Percentiles rank a stretch among this genome's conserved stretches.
phyloP scores from a whole-genome alignment of 1,140 invertebrate species.

The Drosophila nikananu region DNA sequence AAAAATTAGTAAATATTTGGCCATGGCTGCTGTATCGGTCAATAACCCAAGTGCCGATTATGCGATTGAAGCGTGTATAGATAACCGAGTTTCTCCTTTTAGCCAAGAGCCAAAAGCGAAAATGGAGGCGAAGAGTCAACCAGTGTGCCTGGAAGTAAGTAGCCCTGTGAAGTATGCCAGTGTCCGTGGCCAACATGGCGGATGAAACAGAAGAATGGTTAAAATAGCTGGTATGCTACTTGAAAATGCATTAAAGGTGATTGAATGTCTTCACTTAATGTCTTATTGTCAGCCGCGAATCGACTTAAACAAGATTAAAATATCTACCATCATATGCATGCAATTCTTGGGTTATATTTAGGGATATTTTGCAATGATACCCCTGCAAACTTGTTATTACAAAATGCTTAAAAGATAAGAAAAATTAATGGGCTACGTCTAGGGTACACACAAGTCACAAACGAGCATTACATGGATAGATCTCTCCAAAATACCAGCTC shows the following conservation, averaged over 20 bases:
- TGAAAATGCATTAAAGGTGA: no score
- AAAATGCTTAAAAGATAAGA: no score
- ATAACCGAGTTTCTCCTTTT: conserved; percentile 1
- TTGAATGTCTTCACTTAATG: no score
- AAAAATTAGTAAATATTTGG: neutral
- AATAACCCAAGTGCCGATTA: neutral
- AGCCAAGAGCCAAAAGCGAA: neutral
- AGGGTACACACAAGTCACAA: no score
- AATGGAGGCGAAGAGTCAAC: neutral
- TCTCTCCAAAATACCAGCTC: no score
- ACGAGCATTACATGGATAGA: no score
- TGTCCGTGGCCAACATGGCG: neutral
- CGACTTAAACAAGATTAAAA: no score
- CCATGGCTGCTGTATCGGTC: conserved; percentile 5
- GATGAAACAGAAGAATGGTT: neutral
- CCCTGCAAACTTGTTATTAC: no score
- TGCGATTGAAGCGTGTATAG: neutral
- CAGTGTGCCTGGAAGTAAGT: neutral
- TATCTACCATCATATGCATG: neutral
- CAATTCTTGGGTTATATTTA: neutral
- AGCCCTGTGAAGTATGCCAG: neutral
- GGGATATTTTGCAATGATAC: neutral
- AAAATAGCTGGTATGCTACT: neutral
- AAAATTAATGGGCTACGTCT: no score
- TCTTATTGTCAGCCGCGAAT: no score